These are phyloP conservation scores for Ridgeia piscesae DNA, from an alignment of 1,140 invertebrate species.

Conservation along the genomic window DNA sequence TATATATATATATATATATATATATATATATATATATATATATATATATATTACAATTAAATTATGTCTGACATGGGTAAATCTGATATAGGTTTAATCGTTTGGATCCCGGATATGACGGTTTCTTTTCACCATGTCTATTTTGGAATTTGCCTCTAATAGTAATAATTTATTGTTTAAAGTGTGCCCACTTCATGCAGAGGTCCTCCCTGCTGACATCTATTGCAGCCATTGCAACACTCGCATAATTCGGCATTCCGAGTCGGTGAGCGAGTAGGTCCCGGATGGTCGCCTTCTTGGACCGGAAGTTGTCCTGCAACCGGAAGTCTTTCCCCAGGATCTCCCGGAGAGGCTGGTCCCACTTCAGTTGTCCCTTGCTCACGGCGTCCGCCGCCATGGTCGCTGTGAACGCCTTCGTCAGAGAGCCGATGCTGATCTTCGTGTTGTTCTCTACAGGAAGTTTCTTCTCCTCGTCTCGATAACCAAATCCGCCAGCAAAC, in stretches of 20 bases:
- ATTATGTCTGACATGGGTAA: too few relatives aligned
- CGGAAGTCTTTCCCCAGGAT: slow-evolving; percentile 7
- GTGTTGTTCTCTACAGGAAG: background rate
- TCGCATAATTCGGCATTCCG: slow-evolving; percentile 17
- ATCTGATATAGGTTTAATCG: too few relatives aligned
- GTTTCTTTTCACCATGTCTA: too few relatives aligned
- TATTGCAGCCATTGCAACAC: background rate
- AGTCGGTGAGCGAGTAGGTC: slow-evolving; percentile 10
- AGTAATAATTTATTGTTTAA: too few relatives aligned
- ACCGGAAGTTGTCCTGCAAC: slow-evolving; percentile 11
- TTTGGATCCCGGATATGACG: too few relatives aligned
- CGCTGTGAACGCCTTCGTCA: slow-evolving; percentile 15
- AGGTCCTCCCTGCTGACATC: background rate
- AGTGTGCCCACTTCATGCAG: slow-evolving; percentile 3
- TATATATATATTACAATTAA: too few relatives aligned
- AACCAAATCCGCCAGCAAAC: slow-evolving; percentile 14
- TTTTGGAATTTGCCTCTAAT: too few relatives aligned
- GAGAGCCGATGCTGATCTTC: slow-evolving; percentile 11
- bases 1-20: too few relatives aligned
- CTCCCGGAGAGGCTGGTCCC: slow-evolving; percentile 12
- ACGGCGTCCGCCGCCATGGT: slow-evolving; percentile 23
- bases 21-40: too few relatives aligned
- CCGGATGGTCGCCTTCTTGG: background rate
- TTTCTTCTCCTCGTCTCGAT: slow-evolving; percentile 12
- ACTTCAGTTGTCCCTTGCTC: slow-evolving; percentile 7